Conservation (phyloP, 2,113 vertebrate genomes). For the Seriola aureovittata region DNA sequence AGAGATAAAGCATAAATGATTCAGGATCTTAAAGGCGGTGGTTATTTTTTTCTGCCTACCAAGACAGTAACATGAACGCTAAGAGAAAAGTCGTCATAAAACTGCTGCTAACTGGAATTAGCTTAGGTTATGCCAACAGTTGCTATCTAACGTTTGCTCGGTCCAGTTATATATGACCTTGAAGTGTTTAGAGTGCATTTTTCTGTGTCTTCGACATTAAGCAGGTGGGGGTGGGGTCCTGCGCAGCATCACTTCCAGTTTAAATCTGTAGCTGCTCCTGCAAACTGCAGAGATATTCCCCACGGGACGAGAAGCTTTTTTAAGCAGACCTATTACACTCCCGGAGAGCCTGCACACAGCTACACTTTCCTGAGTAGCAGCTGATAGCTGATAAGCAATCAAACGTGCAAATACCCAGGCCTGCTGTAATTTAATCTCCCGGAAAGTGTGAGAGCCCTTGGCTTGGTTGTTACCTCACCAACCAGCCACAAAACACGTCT, state of each 20-base stretch:
- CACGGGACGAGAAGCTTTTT: not conserved
- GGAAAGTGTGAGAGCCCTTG: conserved; percentile 47
- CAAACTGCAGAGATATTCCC: not conserved
- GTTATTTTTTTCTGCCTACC: not conserved
- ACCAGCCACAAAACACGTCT: conserved; percentile 32
- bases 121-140: not conserved
- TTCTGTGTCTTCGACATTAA: not conserved
- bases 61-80: not conserved
- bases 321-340: not conserved
- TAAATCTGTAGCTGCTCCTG: not conserved
- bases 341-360: not conserved
- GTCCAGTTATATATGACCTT: not conserved
- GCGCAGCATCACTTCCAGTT: not conserved
- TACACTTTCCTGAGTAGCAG: not conserved
- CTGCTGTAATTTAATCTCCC: conserved; percentile 53
- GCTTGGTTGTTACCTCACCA: conserved; percentile 24
- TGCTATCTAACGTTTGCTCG: not conserved
- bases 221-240: not conserved
- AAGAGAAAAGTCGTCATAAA: not conserved
- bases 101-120: conserved; percentile 38
- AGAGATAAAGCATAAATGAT: not conserved
- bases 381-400: not conserved
- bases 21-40: not conserved
- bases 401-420: not conserved
- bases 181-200: not conserved